These are phyloP conservation scores for Vanessa tameamea DNA, from an alignment of 1,140 invertebrate genomes.

Conservation along the genomic window DNA sequence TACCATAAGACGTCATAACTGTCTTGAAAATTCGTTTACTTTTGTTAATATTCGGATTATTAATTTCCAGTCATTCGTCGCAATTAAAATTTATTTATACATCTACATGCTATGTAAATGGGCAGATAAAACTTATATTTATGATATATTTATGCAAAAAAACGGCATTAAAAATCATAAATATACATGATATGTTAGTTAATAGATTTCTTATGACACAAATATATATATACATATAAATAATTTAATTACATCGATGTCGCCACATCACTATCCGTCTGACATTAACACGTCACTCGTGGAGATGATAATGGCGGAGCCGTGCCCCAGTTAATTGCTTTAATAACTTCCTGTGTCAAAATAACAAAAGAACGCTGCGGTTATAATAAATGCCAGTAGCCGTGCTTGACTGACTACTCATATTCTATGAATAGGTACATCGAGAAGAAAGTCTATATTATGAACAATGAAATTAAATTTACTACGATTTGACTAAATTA, in stretches of 20 bases:
- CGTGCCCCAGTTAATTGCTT: conserved; percentile 79
- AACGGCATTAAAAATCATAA: background rate
- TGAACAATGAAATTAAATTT: background rate
- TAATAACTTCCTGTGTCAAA: conserved; percentile 81
- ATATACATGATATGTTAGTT: background rate
- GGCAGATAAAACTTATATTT: too few relatives aligned
- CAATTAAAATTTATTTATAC: too few relatives aligned
- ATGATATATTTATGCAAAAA: too few relatives aligned
- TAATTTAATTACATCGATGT: conserved; percentile 31
- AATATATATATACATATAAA: background rate
- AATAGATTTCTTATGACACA: background rate
- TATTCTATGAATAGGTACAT: conserved; percentile 7
- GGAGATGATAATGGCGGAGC: conserved; percentile 78
- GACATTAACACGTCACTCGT: conserved; percentile 79
- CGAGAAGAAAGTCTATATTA: conserved; percentile 18
- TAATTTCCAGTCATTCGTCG: too few relatives aligned
- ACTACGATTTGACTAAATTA: too few relatives aligned
- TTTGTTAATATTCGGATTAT: too few relatives aligned
- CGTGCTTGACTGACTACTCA: conserved; percentile 27
- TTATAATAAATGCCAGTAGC: conserved; percentile 40
- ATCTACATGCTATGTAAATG: too few relatives aligned
- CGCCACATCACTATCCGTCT: conserved; percentile 61
- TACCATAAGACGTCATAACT: too few relatives aligned
- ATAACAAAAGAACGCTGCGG: conserved; percentile 74
- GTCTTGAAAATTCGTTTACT: too few relatives aligned